Evolutionary conservation across 2,888 invertebrate genomes (phyloP), one percentile per base, ranked within the genome.

Genomic region (Gryllus longicercus): DNA sequence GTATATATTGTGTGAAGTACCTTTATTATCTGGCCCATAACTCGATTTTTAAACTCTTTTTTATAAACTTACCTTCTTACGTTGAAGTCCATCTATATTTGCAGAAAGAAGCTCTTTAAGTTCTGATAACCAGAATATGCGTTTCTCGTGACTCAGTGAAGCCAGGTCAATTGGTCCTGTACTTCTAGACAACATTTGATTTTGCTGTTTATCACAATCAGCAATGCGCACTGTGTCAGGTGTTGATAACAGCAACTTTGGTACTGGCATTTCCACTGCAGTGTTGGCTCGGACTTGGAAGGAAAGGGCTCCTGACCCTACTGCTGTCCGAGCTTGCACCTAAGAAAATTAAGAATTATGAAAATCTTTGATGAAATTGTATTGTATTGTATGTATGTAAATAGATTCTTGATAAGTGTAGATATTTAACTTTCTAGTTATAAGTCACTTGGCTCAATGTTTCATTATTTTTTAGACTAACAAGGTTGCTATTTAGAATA

Each of bases 41-140:
- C 38, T 38, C 5, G 38, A 38, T 38, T 38, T 10, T 10, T 38
- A 38, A 38, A 38, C 38, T 38, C 8, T 38, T 38, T 38, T 8
- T 38, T 38, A 38, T 38, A 38, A 5, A 79, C 78, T 78, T 82
- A 86, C 86, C 84, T 86, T 84, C 2, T 84, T 85, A 79, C 84
- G 84, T 51, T 85, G 85, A 49, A 82, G 88, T 18, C 90, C 91
- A 80, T 89, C 89, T 50, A 91, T 88, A 83, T 90, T 88, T 1
- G 91, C 91, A 49, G 90, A 90, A 83, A 93, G 91, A 81, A 94
- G 87, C 86, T 94, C 93, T 82, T 92, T 91, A 85, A 92, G 90
- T 84, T 94, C 92, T 84, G 96, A 95, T 18, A 95, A 91, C 96
- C 96, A 97, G 84, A 94, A 94, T 10, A 96, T 88, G 38, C 92